A percentile compares a stretch with the other conserved stretches of the same genome.
Evolutionary conservation across 1,140 invertebrate genomes (phyloP).

Genomic region (Drosophila ironensis): DNA sequence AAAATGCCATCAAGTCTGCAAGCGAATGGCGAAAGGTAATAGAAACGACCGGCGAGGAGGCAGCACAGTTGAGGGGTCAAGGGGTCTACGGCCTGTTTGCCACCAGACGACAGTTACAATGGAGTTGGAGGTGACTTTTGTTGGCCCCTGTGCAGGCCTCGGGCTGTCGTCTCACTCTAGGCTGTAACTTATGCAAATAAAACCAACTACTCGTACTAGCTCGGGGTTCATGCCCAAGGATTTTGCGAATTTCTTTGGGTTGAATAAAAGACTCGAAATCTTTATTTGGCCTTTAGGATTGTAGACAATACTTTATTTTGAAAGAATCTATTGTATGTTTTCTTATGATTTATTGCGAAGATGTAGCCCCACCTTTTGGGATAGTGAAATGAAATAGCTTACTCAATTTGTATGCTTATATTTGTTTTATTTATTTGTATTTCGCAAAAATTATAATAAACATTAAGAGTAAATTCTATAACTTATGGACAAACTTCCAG

Average conservation of each 20-base stretch:
- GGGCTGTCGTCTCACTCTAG: neutral
- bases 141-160: neutral
- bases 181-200: neutral
- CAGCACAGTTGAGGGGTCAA: neutral
- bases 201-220: neutral
- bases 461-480: too few species aligned
- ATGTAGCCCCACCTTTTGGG: too few species aligned
- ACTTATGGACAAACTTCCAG: neutral
- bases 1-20: slow-evolving; percentile 50
- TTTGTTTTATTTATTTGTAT: too few species aligned
- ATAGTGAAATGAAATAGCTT: too few species aligned
- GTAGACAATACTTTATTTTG: too few species aligned
- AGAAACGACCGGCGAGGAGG: neutral
- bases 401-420: too few species aligned
- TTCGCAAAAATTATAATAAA: too few species aligned
- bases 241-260: neutral
- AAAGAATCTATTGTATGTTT: too few species aligned
- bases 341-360: too few species aligned
- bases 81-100: slow-evolving; percentile 22
- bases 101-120: slow-evolving; percentile 30
- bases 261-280: neutral
- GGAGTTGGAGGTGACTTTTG: slow-evolving; percentile 36
- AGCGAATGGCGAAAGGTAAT: slow-evolving; percentile 12
- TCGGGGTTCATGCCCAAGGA: neutral
- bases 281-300: too few species aligned